Percentiles rank a stretch among this genome's conserved stretches.
Conservation (phyloP, 1,140 invertebrate species). For the Calephelis virginiensis region DNA sequence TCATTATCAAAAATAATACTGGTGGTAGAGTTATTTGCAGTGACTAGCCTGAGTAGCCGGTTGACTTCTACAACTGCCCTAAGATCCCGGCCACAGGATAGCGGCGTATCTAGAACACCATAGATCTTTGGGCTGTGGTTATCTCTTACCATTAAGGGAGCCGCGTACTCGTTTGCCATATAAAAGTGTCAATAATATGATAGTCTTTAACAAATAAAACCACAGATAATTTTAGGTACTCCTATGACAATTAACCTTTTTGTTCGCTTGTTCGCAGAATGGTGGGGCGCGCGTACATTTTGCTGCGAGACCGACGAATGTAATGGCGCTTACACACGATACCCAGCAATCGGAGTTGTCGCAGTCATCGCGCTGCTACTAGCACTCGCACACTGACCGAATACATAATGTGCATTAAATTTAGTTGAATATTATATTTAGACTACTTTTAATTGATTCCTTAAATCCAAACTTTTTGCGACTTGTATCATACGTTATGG, state of each 20-base stretch:
- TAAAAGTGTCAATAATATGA: too few species aligned
- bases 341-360: conserved; percentile 35
- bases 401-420: conserved; percentile 20
- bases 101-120: too few species aligned
- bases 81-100: too few species aligned
- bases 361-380: conserved; percentile 33
- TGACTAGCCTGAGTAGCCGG: too few species aligned
- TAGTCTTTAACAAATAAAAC: neutral
- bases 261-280: conserved; percentile 66
- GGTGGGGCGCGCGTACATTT: conserved; percentile 82
- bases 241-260: conserved; percentile 2
- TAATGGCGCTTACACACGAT: conserved; percentile 65
- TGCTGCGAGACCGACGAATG: conserved; percentile 82
- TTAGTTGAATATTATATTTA: neutral
- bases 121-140: too few species aligned
- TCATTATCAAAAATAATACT: too few species aligned
- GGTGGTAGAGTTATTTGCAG: too few species aligned
- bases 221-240: neutral
- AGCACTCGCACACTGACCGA: conserved; percentile 50
- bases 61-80: too few species aligned
- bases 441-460: neutral
- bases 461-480: conserved; percentile 1
- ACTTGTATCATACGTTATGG: neutral
- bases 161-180: too few species aligned
- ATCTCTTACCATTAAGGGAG: too few species aligned